Percentiles rank a stretch among this genome's conserved stretches.
phyloP scores from a whole-genome alignment of 2,113 vertebrate species.

The Atherinomorus stipes region DNA sequence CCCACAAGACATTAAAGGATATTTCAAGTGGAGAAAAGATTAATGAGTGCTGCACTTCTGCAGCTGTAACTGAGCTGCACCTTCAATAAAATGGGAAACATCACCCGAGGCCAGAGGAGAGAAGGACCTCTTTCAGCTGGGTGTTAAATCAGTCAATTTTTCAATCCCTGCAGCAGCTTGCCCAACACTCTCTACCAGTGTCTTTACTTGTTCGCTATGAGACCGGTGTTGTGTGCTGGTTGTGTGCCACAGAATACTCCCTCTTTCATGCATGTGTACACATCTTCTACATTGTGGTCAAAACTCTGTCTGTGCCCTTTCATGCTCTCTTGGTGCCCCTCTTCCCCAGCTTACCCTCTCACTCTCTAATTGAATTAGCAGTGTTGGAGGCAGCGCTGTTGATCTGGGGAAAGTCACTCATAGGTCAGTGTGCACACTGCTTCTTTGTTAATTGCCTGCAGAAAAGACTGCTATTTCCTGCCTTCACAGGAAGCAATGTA shows the following conservation, averaged over 20 bases:
- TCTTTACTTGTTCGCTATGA: conserved; percentile 40
- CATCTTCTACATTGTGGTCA: conserved; percentile 27
- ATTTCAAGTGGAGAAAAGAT: conserved; percentile 38
- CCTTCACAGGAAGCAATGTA: conserved; percentile 85
- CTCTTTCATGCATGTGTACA: conserved; percentile 47
- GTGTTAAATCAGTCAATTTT: conserved; percentile 33
- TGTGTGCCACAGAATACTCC: conserved; percentile 35
- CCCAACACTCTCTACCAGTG: conserved; percentile 21
- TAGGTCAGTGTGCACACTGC: conserved; percentile 74
- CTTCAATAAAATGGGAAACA: conserved; percentile 41
- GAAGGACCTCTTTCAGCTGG: conserved; percentile 51
- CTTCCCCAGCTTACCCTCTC: conserved; percentile 38
- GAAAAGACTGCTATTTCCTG: conserved; percentile 88
- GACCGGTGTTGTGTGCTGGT: conserved; percentile 20
- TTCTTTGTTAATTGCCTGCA: conserved; percentile 85
- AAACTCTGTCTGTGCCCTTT: conserved; percentile 45
- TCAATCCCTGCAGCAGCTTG: conserved; percentile 39
- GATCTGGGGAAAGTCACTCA: conserved; percentile 45
- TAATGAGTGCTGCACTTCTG: conserved; percentile 31
- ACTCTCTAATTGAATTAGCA: conserved; percentile 71
- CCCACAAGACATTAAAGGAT: conserved; percentile 18
- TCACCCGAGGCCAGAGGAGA: conserved; percentile 34
- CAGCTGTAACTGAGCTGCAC: conserved; percentile 50
- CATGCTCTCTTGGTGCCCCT: conserved; percentile 27
- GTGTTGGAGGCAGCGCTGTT: conserved; percentile 59